Evolutionary conservation across 2,113 vertebrate genomes (phyloP).

Genomic region (Archilochus colubris): DNA sequence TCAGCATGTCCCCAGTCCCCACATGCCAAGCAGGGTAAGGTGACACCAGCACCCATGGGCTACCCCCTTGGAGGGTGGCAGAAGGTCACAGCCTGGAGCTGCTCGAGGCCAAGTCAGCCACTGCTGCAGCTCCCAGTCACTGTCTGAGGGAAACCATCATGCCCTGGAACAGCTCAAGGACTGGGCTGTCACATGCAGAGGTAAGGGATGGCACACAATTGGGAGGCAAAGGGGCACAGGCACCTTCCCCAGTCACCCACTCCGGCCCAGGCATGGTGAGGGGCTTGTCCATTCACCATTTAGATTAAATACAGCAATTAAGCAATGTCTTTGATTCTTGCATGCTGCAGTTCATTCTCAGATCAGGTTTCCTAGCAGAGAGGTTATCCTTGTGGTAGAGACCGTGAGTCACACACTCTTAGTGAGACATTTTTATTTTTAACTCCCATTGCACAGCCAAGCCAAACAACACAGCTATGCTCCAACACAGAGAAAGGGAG

Average conservation of each 20-base stretch:
- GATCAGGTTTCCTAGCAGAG: slow-evolving; percentile 46
- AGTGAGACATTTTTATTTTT: slow-evolving; percentile 64
- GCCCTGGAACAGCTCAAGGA: background rate
- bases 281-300: background rate
- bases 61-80: background rate
- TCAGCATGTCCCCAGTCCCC: background rate
- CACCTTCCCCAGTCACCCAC: background rate
- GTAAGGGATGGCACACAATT: background rate
- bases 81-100: slow-evolving; percentile 16
- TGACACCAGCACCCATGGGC: background rate
- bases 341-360: background rate
- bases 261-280: background rate
- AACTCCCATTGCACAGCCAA: slow-evolving; percentile 26
- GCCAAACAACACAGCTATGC: background rate
- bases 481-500: background rate
- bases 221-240: background rate
- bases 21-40: background rate
- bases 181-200: background rate
- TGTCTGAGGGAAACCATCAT: background rate
- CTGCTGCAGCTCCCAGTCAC: background rate
- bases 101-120: slow-evolving; percentile 10
- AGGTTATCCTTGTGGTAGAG: slow-evolving; percentile 47
- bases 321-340: background rate
- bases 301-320: background rate
- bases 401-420: slow-evolving; percentile 45